Evolutionary conservation across 2,797 vertebrate species (phyloP).

Genomic region (Xenentodon cancila): DNA sequence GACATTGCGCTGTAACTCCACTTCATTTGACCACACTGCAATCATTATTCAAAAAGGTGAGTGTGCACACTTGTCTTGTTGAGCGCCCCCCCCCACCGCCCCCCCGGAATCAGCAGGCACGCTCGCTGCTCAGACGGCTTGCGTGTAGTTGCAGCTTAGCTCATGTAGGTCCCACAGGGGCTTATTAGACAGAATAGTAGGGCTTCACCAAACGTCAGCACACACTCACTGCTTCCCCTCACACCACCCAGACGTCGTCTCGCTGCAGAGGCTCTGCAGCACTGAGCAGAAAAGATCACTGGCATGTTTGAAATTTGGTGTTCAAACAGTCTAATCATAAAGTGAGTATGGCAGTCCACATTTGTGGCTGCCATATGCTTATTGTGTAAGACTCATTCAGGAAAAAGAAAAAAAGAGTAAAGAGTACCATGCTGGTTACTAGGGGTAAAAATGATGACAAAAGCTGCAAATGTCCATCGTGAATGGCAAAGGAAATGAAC

Average conservation of each 20-base stretch:
- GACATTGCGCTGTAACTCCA: conserved; percentile 53
- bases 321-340: conserved; percentile 45
- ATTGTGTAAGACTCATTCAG: conserved; percentile 1
- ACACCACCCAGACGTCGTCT: conserved; percentile 52
- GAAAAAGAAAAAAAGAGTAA: not conserved
- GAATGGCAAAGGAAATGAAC: conserved; percentile 2
- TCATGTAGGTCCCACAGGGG: conserved; percentile 71
- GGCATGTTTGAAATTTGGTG: conserved; percentile 50
- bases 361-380: conserved; percentile 2
- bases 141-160: conserved; percentile 65
- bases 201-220: conserved; percentile 70
- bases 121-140: conserved; percentile 64
- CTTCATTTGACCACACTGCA: conserved; percentile 40
- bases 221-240: conserved; percentile 48
- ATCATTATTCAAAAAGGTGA: conserved; percentile 66
- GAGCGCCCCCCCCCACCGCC: conserved; percentile 23
- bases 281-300: conserved; percentile 58
- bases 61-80: conserved; percentile 72
- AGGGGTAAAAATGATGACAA: conserved; percentile 2
- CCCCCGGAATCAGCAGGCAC: conserved; percentile 48
- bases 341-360: conserved; percentile 14
- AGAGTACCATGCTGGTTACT: conserved; percentile 11
- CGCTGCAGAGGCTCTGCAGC: conserved; percentile 59
- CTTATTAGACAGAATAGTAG: conserved; percentile 75
- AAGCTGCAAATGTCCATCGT: conserved; percentile 16